phyloP scores from a whole-genome alignment of 2,888 invertebrate genomes.

The Plagodis pulveraria region DNA sequence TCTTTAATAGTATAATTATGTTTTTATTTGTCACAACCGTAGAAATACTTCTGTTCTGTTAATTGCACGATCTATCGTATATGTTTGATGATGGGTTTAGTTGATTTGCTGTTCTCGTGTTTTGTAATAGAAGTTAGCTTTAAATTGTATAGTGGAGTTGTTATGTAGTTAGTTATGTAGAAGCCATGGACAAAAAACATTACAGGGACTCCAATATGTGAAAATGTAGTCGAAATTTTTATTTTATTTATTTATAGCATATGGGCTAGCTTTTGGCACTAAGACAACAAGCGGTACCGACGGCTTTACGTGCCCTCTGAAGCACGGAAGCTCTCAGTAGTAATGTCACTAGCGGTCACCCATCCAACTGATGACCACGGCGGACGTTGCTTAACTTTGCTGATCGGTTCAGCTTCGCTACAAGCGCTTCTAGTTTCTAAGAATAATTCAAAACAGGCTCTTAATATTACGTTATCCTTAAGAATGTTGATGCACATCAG shows the following conservation, averaged over 20 bases:
- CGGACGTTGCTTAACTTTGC: no score
- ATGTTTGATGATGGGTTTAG: neutral
- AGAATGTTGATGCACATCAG: conserved; percentile 30
- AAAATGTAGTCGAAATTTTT: neutral
- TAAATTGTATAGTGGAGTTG: neutral
- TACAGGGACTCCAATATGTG: neutral
- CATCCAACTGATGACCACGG: no score
- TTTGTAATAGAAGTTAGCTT: neutral
- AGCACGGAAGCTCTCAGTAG: no score
- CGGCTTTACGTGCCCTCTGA: no score
- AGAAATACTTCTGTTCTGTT: neutral
- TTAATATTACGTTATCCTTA: conserved; percentile 4
- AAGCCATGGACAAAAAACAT: no score
- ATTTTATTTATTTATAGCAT: neutral
- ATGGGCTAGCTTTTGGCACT: no score
- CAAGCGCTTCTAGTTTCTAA: no score
- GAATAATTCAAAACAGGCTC: no score
- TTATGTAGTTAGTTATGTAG: no score
- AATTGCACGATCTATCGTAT: neutral
- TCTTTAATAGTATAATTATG: neutral
- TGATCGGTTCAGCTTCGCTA: no score
- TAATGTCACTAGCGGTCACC: no score
- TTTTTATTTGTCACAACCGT: neutral
- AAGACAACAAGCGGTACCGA: no score
- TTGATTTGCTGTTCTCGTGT: neutral